Base-by-base conservation (phyloP, 2,888 invertebrate genomes). In the Eumacrocentrus americanus region DNA sequence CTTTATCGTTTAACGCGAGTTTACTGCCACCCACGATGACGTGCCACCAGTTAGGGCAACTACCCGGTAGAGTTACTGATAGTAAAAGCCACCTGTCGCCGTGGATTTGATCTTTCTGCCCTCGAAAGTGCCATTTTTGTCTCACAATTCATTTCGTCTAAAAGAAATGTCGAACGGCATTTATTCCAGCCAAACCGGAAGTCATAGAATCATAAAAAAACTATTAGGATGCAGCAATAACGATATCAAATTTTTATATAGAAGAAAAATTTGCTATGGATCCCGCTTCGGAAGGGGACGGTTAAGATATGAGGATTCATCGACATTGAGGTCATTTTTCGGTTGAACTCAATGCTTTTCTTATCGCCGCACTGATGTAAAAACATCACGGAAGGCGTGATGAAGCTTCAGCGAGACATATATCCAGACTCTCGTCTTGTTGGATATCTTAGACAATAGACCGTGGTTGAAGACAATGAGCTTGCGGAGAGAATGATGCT, bases 1-100 rank as follows among this genome's bases (percentile, higher is more conserved):
- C 64, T 72, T 72, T 71, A 71, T 73, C 70, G 73, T 73, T 72
- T 67, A 70, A 67, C 67, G 67, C 60, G 62, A 62, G 64, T 70
- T 64, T 66, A 63, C 53, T 62, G 53, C 60, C 61, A 55, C 34
- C 59, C 60, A 63, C 56, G 65, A 65, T 64, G 66, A 63, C 65
- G 65, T 65, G 63, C 63, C 58, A 58, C 54, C 48, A 52, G 34
- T 57, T 56, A 55, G 58, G 59, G 61, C 48, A 57, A 62, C 58
- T 59, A 52, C 52, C 51, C 57, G 57, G 57, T 48, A 54, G 60
- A 60, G 52, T 62, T 47, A 42, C 57, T 53, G 42, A 48, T 61
- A 56, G 47, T 57, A 52, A 61, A 61, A 34, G 34, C 47, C 57
- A 53, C 42, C 47, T 50, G 61, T 56, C 52, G 42, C 51, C 25